Evolutionary conservation across 2,888 invertebrate genomes (phyloP), one percentile per base, ranked within the genome.

Genomic region (Lysandra coridon): DNA sequence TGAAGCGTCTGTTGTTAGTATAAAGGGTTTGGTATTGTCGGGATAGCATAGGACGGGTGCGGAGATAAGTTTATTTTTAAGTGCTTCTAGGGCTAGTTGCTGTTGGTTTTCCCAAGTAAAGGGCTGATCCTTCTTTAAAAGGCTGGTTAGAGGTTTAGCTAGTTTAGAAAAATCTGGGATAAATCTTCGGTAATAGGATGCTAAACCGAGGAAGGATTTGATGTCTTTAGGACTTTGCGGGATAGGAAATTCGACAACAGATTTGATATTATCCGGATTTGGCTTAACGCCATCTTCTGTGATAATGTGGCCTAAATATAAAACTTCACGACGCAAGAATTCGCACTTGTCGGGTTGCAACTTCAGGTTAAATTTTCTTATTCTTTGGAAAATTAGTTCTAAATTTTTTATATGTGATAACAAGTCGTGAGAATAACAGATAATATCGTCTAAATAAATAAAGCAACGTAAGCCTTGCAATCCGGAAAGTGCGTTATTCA

Each of bases 31-130:
- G n/a, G n/a, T n/a, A n/a, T n/a, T n/a, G n/a, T n/a, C n/a, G n/a
- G n/a, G n/a, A n/a, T n/a, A n/a, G n/a, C n/a, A n/a, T 5, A 90
- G 81, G 0, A 89, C 81, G 6, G 87, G 88, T 4, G 84, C 83
- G 14, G 79, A 73, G 1, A 62, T 79, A 0, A 85, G 73, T 62
- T 64, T 73, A 10, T 80, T 10, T 80, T 84, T 84, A 69, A 81
- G 33, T 33, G 69, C 4, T 33, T 69, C 69, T 23, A 69, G 33
- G 1, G 69, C 33, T 3, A 69, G n/a, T 2, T 69, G 69, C 4
- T 69, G 69, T 14, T 69, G 69, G 33, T 69, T 69, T 69, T 69
- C 69, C 69, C 69, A 69, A 12, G 4, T 69, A 7, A 69, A 69
- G 69, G 69, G 69, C 14, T 10, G 10, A 14, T 69, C 23, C 33